phyloP scores from a whole-genome alignment of 2,113 vertebrate genomes.

The Megaptera novaeangliae region DNA sequence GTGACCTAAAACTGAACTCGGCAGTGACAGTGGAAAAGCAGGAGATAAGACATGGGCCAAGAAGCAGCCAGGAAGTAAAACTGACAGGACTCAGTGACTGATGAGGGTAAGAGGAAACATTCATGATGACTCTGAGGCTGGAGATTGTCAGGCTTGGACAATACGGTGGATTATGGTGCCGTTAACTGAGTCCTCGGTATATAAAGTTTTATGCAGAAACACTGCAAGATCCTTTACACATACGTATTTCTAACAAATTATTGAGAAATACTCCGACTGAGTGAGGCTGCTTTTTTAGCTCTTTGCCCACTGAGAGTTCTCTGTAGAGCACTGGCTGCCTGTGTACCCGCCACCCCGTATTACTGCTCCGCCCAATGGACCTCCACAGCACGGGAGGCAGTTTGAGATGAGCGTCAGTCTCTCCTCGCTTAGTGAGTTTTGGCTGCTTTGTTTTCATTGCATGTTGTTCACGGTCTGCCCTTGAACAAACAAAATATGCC shows the following conservation, averaged over 20 bases:
- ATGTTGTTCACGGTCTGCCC: not conserved
- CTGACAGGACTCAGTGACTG: too few species aligned
- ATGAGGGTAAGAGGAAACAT: not conserved
- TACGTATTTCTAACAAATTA: not conserved
- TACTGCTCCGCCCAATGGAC: not conserved
- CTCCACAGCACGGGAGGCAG: not conserved
- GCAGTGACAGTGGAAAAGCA: not conserved
- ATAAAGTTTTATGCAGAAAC: not conserved
- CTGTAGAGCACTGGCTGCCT: not conserved
- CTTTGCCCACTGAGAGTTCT: not conserved
- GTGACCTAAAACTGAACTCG: not conserved
- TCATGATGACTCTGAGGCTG: not conserved
- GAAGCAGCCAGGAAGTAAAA: not conserved
- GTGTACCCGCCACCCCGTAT: not conserved
- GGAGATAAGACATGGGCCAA: not conserved
- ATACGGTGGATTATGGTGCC: accelerated
- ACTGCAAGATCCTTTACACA: not conserved
- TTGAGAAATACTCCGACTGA: not conserved
- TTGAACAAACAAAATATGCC: conserved; percentile 44
- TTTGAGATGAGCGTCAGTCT: not conserved
- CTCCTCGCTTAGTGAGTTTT: not conserved
- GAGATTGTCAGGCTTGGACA: not conserved
- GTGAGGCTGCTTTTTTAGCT: not conserved
- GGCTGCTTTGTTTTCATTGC: conserved; percentile 31
- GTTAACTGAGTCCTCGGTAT: not conserved